Base-by-base conservation (phyloP, 2,113 vertebrate genomes). In the Nestor notabilis region DNA sequence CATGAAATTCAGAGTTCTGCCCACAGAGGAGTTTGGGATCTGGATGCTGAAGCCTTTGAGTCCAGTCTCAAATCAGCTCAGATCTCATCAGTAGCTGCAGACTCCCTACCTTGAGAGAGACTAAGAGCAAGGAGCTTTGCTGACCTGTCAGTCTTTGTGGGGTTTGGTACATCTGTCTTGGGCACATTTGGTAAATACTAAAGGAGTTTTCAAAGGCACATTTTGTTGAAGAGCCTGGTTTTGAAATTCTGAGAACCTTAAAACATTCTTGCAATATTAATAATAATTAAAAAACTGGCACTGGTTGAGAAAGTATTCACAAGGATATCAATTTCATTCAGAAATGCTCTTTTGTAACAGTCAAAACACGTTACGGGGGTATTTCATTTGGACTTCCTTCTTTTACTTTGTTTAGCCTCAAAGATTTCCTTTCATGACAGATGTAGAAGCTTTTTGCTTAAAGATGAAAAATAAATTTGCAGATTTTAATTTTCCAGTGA, bases 121-220 rank as follows among this genome's bases (percentile, higher is more conserved):
- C 0, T 0, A 69, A 18, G 8, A 78, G 64, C 29, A 28, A 71
- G 13, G 29, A 55, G 15, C n/a, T 66, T 60, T 7, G 4, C 58
- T 74, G 68, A 41, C 18, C 29, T 16, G 5, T 16, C 11, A 35
- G n/a, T 63, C 56, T 23, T 41, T 66, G 21, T 21, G n/a, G 44
- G 4, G 24, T 15, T 70, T 85, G 56, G 37, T 10, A 29, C 11
- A 4, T 15, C 13, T 7, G 0, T 43, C 50, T 55, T 60, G 35
- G 15, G 75, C 5, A 17, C 0, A 2, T 41, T 53, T 28, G 37
- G 10, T 27, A 47, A 89, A 29, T 47, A n/a, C 47, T 88, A 61
- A 82, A 55, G 46, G 6, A 35, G 4, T 28, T 87, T 84, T 82
- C 47, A 79, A 71, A 19, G 1, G 1, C 27, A 66, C 11, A 27